Conservation (phyloP, 2,113 vertebrate species). For the Paradoxurus hermaphroditus region DNA sequence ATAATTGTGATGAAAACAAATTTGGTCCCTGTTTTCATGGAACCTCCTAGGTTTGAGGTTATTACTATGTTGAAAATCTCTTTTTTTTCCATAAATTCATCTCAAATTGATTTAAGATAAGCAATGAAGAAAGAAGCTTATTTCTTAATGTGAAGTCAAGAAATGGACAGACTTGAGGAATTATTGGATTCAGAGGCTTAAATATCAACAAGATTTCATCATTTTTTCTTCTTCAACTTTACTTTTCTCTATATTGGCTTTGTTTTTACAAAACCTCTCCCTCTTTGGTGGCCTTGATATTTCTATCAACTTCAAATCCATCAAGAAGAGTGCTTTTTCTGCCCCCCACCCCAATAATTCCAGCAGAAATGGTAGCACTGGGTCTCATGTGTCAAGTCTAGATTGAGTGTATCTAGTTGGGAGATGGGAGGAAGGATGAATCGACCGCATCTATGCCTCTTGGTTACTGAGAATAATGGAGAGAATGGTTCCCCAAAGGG, state of each 20-base stretch:
- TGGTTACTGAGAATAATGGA: background rate
- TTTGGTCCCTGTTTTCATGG: background rate
- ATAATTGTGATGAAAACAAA: background rate
- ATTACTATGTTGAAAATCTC: background rate
- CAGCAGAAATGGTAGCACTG: background rate
- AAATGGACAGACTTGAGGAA: background rate
- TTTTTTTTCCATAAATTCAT: background rate
- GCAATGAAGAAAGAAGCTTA: background rate
- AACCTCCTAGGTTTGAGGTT: background rate
- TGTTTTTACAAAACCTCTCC: background rate
- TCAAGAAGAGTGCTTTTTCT: background rate
- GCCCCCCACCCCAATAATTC: background rate
- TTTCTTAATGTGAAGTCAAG: background rate
- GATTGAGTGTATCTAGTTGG: background rate
- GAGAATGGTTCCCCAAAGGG: background rate
- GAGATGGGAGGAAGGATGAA: background rate
- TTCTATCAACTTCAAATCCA: background rate
- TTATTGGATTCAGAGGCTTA: background rate
- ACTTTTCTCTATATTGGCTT: background rate
- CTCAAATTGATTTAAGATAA: conserved; percentile 4
- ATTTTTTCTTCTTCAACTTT: background rate
- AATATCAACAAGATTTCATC: background rate
- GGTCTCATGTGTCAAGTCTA: background rate
- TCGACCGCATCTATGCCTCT: background rate
- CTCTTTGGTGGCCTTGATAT: background rate